Conservation (phyloP, 2,113 vertebrate species). For the Laticauda laticaudata region DNA sequence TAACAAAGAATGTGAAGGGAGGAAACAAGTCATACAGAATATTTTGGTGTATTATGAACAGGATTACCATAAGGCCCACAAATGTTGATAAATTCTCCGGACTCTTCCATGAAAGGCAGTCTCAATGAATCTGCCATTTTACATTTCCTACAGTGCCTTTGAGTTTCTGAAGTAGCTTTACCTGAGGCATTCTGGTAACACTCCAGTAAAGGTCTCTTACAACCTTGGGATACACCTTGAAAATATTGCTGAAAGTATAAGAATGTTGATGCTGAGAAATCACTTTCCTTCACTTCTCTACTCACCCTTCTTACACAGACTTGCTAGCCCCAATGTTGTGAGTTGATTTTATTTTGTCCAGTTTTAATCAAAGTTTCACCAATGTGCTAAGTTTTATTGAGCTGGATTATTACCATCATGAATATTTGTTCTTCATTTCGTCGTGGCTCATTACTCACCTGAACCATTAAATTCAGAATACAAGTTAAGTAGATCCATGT, state of each 20-base stretch:
- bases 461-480: not conserved
- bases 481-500: not conserved
- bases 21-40: not conserved
- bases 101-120: not conserved
- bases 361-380: not conserved
- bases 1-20: not conserved
- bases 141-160: not conserved
- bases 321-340: not conserved
- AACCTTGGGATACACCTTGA: not conserved
- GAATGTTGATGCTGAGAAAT: not conserved
- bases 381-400: not conserved
- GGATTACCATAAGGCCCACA: not conserved
- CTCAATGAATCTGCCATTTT: not conserved
- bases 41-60: not conserved
- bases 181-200: not conserved
- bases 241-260: not conserved
- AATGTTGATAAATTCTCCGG: not conserved
- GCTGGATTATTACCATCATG: not conserved
- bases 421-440: not conserved
- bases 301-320: not conserved
- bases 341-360: not conserved
- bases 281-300: not conserved
- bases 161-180: not conserved
- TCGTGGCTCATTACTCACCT: not conserved
- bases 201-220: not conserved